Conservation (phyloP, 2,888 invertebrate genomes). For the Meganola albula region DNA sequence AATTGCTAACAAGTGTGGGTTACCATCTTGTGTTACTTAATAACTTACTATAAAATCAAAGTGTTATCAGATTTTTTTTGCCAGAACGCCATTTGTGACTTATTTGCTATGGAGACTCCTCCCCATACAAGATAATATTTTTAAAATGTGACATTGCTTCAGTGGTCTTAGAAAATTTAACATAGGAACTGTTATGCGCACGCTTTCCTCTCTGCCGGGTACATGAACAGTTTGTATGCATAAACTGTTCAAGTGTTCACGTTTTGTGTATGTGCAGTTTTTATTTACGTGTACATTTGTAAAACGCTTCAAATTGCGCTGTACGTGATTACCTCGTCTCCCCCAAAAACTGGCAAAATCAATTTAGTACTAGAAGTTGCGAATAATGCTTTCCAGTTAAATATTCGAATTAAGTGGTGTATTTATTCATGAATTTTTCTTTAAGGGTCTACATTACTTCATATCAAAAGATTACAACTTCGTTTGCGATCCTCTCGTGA, state of each 20-base stretch:
- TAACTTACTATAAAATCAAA: too few species aligned
- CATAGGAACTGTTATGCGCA: too few species aligned
- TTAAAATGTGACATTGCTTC: too few species aligned
- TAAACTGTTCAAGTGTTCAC: background rate
- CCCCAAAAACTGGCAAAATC: background rate
- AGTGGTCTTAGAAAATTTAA: too few species aligned
- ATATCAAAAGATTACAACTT: conserved; percentile 16
- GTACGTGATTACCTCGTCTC: background rate
- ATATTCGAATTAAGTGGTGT: background rate
- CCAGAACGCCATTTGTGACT: background rate
- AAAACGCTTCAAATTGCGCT: background rate
- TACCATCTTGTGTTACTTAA: too few species aligned
- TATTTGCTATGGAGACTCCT: background rate
- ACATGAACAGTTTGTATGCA: too few species aligned
- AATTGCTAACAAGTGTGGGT: too few species aligned
- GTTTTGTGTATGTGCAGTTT: too few species aligned
- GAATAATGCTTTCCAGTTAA: background rate
- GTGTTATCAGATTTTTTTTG: background rate
- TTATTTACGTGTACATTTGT: too few species aligned
- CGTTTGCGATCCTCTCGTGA: conserved; percentile 20
- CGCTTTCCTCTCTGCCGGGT: too few species aligned
- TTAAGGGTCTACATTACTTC: conserved; percentile 20
- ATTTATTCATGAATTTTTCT: background rate
- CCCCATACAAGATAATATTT: too few species aligned
- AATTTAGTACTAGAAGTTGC: background rate